Percentiles rank a stretch among this genome's conserved stretches.
These are phyloP conservation scores for Acinonyx jubatus DNA, from an alignment of 2,113 vertebrate genomes.

Conservation along the genomic window DNA sequence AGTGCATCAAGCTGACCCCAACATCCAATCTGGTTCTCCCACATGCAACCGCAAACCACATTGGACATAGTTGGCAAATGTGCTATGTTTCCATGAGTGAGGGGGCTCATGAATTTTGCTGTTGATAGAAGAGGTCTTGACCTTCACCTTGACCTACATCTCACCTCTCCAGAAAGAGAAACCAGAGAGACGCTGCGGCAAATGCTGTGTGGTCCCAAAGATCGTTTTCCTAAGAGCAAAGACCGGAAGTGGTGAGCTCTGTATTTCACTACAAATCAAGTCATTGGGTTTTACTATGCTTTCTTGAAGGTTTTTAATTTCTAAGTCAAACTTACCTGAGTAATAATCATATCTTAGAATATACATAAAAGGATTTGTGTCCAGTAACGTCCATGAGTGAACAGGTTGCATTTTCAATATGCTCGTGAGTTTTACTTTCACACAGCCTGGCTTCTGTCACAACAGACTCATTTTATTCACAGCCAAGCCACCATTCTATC, in stretches of 20 bases:
- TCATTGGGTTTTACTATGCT: neutral
- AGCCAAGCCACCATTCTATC: neutral
- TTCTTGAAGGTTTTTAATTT: neutral
- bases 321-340: neutral
- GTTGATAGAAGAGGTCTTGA: neutral
- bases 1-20: neutral
- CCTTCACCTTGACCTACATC: neutral
- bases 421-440: neutral
- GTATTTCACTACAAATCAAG: neutral
- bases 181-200: neutral
- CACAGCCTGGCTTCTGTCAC: neutral
- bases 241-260: neutral
- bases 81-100: neutral
- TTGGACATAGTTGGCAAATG: neutral
- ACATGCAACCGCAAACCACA: neutral
- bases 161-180: neutral
- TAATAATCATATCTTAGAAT: neutral
- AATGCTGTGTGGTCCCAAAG: neutral
- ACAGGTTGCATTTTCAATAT: neutral
- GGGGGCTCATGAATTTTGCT: neutral
- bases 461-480: neutral
- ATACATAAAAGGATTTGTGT: neutral
- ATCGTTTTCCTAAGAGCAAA: neutral
- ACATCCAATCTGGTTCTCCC: neutral
- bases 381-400: neutral